These are phyloP conservation scores for Pholis gunnellus DNA, from an alignment of 2,113 vertebrate species.

Conservation along the genomic window DNA sequence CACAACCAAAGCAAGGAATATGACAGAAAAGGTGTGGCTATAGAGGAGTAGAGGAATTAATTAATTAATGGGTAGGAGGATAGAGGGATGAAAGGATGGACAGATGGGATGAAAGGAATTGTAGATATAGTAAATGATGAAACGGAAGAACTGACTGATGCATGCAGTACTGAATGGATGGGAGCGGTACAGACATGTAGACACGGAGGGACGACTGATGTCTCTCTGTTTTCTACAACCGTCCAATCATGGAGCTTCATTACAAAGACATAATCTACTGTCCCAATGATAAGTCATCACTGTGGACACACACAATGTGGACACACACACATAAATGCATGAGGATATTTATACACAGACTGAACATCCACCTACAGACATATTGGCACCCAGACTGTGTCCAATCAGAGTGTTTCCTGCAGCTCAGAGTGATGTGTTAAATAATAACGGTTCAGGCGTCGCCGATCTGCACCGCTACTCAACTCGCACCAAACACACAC, in stretches of 20 bases:
- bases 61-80: background rate
- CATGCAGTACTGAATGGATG: background rate
- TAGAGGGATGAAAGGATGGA: background rate
- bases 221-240: background rate
- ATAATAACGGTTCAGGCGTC: slow-evolving; percentile 41
- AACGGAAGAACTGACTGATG: background rate
- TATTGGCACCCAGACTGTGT: slow-evolving; percentile 7
- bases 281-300: slow-evolving; percentile 47
- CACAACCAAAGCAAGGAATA: background rate
- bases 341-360: slow-evolving; percentile 22
- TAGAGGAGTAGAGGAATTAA: background rate
- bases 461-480: slow-evolving; percentile 20
- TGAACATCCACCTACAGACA: slow-evolving; percentile 35
- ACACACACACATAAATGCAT: slow-evolving; percentile 14
- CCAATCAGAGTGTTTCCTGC: slow-evolving; percentile 47
- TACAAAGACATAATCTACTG: slow-evolving; percentile 31
- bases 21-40: background rate
- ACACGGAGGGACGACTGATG: slow-evolving; percentile 7
- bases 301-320: slow-evolving; percentile 15
- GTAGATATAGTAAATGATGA: background rate
- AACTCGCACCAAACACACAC: slow-evolving; percentile 21
- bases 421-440: slow-evolving; percentile 52
- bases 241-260: slow-evolving; percentile 30
- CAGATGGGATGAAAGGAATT: background rate
- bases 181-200: background rate